A percentile compares a stretch with the other conserved stretches of the same genome.
Evolutionary conservation across 2,797 vertebrate genomes (phyloP).

Genomic region (Poeciliopsis gracilis): DNA sequence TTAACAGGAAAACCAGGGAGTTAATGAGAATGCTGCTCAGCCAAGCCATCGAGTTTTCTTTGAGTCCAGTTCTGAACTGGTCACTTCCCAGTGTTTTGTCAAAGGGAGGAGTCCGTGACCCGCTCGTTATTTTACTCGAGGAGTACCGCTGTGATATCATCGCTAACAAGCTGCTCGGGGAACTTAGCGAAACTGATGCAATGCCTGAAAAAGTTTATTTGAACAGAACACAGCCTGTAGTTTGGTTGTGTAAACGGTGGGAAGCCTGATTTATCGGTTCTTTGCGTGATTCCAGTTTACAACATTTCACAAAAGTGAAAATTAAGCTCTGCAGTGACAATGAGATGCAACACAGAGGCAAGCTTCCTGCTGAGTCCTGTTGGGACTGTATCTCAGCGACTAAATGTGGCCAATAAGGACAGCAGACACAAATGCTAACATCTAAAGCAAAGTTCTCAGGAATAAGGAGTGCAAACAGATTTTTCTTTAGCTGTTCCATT

Average conservation of each 20-base stretch:
- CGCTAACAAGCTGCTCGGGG: slow-evolving; percentile 31
- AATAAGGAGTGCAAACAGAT: background rate
- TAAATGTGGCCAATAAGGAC: background rate
- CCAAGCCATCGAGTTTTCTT: slow-evolving; percentile 29
- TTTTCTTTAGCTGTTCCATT: background rate
- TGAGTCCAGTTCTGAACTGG: slow-evolving; percentile 42
- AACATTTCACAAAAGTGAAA: slow-evolving; percentile 1
- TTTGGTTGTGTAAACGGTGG: slow-evolving; percentile 5
- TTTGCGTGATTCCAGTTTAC: background rate
- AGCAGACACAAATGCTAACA: background rate
- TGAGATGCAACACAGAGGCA: background rate
- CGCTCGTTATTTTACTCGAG: slow-evolving; percentile 51
- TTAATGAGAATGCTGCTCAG: slow-evolving; percentile 48
- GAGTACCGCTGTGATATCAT: slow-evolving; percentile 43
- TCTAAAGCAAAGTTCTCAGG: background rate
- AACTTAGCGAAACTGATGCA: slow-evolving; percentile 18
- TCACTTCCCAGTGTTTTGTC: slow-evolving; percentile 68
- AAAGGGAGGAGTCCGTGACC: slow-evolving; percentile 50
- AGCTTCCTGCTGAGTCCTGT: background rate
- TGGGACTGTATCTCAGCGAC: background rate
- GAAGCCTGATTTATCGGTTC: background rate
- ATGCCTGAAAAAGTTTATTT: slow-evolving; percentile 3
- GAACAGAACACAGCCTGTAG: background rate
- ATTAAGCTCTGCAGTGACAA: background rate
- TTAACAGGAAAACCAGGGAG: slow-evolving; percentile 17